Conservation (phyloP, 2,888 invertebrate genomes). For the Eupithecia exiguata region DNA sequence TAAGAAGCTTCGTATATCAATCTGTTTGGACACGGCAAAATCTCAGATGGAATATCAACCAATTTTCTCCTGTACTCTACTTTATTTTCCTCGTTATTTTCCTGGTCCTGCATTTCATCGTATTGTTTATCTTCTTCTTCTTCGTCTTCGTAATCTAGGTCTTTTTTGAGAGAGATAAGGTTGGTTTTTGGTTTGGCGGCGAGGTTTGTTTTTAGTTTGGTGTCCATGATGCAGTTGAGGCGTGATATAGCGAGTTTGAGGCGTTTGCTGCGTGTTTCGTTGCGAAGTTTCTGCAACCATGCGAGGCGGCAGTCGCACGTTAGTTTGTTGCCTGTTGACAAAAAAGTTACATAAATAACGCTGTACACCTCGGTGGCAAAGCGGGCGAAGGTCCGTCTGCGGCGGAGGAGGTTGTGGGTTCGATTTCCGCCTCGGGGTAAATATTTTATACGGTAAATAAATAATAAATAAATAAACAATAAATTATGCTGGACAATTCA, state of each 20-base stretch:
- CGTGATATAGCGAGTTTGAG: constrained; percentile 86
- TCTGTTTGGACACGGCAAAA: constrained; percentile 73
- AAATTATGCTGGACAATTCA: no score
- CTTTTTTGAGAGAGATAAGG: constrained; percentile 56
- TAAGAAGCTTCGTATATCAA: constrained; percentile 69
- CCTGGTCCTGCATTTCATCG: constrained; percentile 77
- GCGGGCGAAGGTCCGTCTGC: not conserved
- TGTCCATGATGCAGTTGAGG: constrained; percentile 87
- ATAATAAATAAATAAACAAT: no score
- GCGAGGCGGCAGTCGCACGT: constrained; percentile 91
- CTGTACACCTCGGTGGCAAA: not conserved
- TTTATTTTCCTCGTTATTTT: constrained; percentile 62
- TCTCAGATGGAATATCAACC: constrained; percentile 69
- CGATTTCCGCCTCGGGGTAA: not conserved
- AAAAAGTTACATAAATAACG: constrained; percentile 17
- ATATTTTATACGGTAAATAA: not conserved
- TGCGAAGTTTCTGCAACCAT: constrained; percentile 90
- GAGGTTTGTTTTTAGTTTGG: constrained; percentile 59
- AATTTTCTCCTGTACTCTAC: constrained; percentile 69
- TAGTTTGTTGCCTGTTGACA: constrained; percentile 89
- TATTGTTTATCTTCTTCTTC: constrained; percentile 70
- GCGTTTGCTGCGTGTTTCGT: constrained; percentile 89
- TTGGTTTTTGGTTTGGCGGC: constrained; percentile 50
- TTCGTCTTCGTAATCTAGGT: constrained; percentile 63
- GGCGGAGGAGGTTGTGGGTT: not conserved